Percentiles rank a stretch among this genome's conserved stretches.
These are phyloP conservation scores for Brenthis daphne DNA, from an alignment of 2,888 invertebrate genomes.

Conservation along the genomic window DNA sequence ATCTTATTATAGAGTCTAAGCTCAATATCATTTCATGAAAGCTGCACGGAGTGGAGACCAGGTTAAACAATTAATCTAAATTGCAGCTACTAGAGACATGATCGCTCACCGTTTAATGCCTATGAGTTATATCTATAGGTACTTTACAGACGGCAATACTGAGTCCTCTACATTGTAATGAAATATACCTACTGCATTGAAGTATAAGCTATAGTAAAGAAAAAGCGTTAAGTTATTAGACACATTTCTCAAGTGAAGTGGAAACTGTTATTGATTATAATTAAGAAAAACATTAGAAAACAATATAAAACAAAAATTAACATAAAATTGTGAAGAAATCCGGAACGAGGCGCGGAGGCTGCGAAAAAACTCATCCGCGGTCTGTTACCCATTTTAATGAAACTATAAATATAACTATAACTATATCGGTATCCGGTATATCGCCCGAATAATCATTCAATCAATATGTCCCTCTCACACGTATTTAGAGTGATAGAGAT, in stretches of 20 bases:
- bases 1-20: background rate
- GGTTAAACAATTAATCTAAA: conserved; percentile 13
- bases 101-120: conserved; percentile 9
- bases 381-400: conserved; percentile 45
- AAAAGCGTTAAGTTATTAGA: conserved; percentile 27
- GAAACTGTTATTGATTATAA: conserved; percentile 34
- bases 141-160: background rate
- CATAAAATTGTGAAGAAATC: conserved; percentile 34
- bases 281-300: conserved; percentile 26
- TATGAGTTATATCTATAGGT: background rate
- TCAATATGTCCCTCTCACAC: conserved; percentile 40
- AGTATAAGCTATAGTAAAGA: conserved; percentile 6
- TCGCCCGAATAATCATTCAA: conserved; percentile 44
- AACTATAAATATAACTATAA: conserved; percentile 46
- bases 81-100: conserved; percentile 8
- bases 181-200: background rate
- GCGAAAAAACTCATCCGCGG: conserved; percentile 42
- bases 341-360: conserved; percentile 33
- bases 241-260: conserved; percentile 34
- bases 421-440: conserved; percentile 40
- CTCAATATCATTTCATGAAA: conserved; percentile 1
- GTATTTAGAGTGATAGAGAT: conserved; percentile 36
- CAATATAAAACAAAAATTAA: conserved; percentile 29
- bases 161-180: background rate
- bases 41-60: background rate